Conservation (phyloP, 2,797 vertebrate species). For the Phrynocephalus forsythii region DNA sequence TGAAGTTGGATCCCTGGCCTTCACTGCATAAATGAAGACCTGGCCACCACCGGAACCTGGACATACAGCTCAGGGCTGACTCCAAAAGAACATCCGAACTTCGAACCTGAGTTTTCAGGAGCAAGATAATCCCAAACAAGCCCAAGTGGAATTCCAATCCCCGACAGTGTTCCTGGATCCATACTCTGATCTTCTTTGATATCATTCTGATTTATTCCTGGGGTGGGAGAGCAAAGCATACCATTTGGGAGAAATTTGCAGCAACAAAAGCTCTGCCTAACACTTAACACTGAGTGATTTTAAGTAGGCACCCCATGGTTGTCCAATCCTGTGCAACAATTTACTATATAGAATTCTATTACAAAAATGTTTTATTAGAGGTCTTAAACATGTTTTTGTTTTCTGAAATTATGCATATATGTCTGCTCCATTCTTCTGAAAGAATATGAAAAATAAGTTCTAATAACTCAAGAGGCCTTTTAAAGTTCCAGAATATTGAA, state of each 20-base stretch:
- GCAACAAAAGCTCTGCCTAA: background rate
- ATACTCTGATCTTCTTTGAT: background rate
- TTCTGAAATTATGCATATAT: constrained; percentile 28
- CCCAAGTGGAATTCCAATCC: too few species aligned
- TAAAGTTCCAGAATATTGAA: constrained; percentile 55
- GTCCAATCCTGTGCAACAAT: background rate
- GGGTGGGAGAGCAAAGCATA: background rate
- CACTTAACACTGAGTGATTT: background rate
- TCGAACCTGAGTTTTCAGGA: too few species aligned
- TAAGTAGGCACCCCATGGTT: background rate
- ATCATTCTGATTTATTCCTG: background rate
- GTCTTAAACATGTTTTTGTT: constrained; percentile 40
- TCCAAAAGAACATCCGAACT: too few species aligned
- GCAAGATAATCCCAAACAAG: too few species aligned
- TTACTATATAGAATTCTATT: background rate
- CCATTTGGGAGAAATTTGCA: background rate
- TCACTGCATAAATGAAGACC: too few species aligned
- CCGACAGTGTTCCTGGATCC: too few species aligned
- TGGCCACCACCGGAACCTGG: too few species aligned
- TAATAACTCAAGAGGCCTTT: constrained; percentile 30
- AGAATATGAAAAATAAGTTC: constrained; percentile 42
- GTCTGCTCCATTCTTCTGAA: constrained; percentile 34
- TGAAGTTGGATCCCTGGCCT: too few species aligned
- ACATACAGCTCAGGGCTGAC: too few species aligned
- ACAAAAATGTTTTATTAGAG: constrained; percentile 21